These are phyloP conservation scores for Pararge aegeria DNA, from an alignment of 1,140 invertebrate species.

Conservation along the genomic window DNA sequence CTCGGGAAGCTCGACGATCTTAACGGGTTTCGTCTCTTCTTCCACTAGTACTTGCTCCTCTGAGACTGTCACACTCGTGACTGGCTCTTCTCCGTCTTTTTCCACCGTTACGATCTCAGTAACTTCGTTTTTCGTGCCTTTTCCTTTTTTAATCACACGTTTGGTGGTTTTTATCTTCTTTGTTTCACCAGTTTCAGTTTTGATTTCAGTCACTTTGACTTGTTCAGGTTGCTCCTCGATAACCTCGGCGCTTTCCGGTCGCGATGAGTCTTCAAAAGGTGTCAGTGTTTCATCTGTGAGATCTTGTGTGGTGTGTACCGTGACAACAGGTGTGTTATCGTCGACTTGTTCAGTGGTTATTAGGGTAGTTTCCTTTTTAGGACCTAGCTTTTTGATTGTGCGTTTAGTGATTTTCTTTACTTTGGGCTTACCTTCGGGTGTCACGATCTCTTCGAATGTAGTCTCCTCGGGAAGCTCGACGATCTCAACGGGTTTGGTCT, in stretches of 20 bases:
- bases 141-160: neutral
- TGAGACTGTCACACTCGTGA: neutral
- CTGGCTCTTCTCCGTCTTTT: neutral
- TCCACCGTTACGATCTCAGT: neutral
- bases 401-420: neutral
- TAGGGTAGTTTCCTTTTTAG: neutral
- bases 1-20: neutral
- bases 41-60: neutral
- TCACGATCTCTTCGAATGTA: neutral
- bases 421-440: neutral
- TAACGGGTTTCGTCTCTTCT: neutral
- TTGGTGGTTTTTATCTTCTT: neutral
- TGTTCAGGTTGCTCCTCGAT: neutral
- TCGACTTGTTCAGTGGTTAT: neutral
- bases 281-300: conserved; percentile 42
- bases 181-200: neutral
- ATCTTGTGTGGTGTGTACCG: neutral
- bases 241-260: neutral
- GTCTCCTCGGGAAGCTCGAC: neutral
- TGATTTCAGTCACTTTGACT: neutral
- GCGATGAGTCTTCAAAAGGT: neutral
- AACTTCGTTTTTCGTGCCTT: neutral
- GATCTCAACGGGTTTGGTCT: neutral
- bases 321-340: neutral
- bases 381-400: neutral